Conservation (phyloP, 2,888 invertebrate species). For the Cheilosia impressa region DNA sequence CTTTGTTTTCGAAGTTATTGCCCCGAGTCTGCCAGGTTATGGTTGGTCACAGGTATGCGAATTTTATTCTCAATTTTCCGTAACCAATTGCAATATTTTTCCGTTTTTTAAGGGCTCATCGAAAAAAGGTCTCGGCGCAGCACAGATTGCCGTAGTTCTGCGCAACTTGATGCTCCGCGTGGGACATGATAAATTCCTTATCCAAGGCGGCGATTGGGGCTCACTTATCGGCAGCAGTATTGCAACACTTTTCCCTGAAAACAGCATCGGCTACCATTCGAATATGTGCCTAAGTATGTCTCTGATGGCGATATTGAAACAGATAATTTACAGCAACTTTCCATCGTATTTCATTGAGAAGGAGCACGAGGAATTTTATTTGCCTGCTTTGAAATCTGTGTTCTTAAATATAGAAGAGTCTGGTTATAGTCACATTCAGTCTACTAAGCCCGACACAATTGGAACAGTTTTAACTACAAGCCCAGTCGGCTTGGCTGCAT, state of each 20-base stretch:
- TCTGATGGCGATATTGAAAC: conserved; percentile 80
- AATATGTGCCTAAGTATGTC: conserved; percentile 86
- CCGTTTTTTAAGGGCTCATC: conserved; percentile 77
- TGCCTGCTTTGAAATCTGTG: conserved; percentile 82
- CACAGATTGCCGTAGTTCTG: conserved; percentile 85
- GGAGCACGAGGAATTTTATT: conserved; percentile 84
- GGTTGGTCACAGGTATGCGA: conserved; percentile 87
- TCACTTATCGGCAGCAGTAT: conserved; percentile 86
- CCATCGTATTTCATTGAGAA: conserved; percentile 86
- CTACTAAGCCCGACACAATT: conserved; percentile 94
- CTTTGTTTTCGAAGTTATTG: conserved; percentile 88
- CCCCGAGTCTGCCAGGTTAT: conserved; percentile 88
- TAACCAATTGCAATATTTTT: neutral
- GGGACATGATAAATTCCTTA: conserved; percentile 87
- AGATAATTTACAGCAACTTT: conserved; percentile 84
- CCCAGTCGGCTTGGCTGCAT: conserved; percentile 94
- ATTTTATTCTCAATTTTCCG: too few species aligned
- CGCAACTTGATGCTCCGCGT: conserved; percentile 88
- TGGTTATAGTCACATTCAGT: conserved; percentile 91
- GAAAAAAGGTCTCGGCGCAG: conserved; percentile 81
- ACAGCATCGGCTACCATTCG: conserved; percentile 86
- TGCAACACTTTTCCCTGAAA: conserved; percentile 87
- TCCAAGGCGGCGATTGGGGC: conserved; percentile 94
- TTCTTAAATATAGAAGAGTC: conserved; percentile 82
- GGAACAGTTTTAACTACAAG: conserved; percentile 84